phyloP scores from a whole-genome alignment of 1,140 invertebrate species.

The Orussus abietinus region DNA sequence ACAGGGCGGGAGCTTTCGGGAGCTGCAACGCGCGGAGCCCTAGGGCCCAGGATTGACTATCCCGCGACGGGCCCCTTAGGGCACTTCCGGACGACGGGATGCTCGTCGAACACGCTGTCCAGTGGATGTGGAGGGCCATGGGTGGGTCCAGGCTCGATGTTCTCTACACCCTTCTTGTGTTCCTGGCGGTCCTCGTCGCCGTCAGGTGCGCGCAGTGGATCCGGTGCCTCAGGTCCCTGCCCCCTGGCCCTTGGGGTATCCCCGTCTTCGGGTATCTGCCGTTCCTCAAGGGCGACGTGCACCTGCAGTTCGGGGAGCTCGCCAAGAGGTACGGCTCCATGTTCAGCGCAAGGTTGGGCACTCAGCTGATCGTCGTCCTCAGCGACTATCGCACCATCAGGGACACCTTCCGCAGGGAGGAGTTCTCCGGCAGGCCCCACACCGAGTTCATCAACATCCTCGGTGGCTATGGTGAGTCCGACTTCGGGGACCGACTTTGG shows the following conservation, averaged over 20 bases:
- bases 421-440: conserved; percentile 80
- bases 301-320: conserved; percentile 73
- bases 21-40: too few relatives aligned
- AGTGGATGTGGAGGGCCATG: conserved; percentile 29
- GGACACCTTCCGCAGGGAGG: conserved; percentile 77
- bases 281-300: conserved; percentile 71
- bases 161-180: conserved; percentile 47
- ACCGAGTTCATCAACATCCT: conserved; percentile 81
- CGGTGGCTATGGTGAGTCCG: conserved; percentile 80
- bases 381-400: conserved; percentile 80
- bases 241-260: conserved; percentile 81
- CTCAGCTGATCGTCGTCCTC: conserved; percentile 76
- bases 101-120: conserved; percentile 32
- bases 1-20: too few relatives aligned
- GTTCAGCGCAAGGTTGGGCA: conserved; percentile 77
- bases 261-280: conserved; percentile 79
- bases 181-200: conserved; percentile 53
- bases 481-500: too few relatives aligned
- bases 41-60: not conserved
- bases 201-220: conserved; percentile 55
- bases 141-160: conserved; percentile 26
- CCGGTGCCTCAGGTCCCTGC: conserved; percentile 58
- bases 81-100: too few relatives aligned
- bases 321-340: conserved; percentile 74
- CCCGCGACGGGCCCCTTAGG: too few relatives aligned